Evolutionary conservation across 1,140 invertebrate genomes (phyloP), one percentile per base, ranked within the genome.

Genomic region (Hydropsyche tenuis): DNA sequence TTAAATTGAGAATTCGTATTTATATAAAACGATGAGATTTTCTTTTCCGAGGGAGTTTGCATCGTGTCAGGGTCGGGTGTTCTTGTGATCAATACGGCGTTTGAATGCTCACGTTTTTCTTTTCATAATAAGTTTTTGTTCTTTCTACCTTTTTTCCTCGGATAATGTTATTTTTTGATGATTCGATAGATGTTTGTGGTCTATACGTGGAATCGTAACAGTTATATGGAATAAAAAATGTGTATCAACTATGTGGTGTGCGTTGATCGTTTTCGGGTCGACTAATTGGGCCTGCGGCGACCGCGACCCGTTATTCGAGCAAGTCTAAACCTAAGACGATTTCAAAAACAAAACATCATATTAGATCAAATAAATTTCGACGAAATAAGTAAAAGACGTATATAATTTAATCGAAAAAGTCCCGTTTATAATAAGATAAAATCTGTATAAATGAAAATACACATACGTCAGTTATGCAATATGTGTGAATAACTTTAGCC

Each of bases 261-360:
- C 63, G 27, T 65, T 37, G 14, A 27, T 27, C 30, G 30, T 65
- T 65, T 65, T 65, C 18, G 63, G 63, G 63, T 18, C 25, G 37
- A 14, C 27, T 65, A 65, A 65, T 65, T 65, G 63, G 63, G 63
- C 63, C 63, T 25, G 27, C 11, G 63, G 63, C 63, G 63, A 65
- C 63, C 63, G 63, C 25, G 25, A 16, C 14, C 63, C 63, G 63
- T 65, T 65, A 65, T 43, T 30, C 56, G 18, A 37, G 30, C 30
- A 37, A 37, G 30, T 37, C 30, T 37, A 37, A n/a, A 20, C 46
- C 18, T 14, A 37, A 37, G 9, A 37, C 30, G 30, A 37, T 37
- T 37, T 37, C 30, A 37, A 3, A 37, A 3, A 37, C 30, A 37
- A 37, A 37, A 37, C 9, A 37, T 37, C 9, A 3, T 37, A 37